Conservation (phyloP, 2,888 invertebrate species). For the Trachelus tabidus region DNA sequence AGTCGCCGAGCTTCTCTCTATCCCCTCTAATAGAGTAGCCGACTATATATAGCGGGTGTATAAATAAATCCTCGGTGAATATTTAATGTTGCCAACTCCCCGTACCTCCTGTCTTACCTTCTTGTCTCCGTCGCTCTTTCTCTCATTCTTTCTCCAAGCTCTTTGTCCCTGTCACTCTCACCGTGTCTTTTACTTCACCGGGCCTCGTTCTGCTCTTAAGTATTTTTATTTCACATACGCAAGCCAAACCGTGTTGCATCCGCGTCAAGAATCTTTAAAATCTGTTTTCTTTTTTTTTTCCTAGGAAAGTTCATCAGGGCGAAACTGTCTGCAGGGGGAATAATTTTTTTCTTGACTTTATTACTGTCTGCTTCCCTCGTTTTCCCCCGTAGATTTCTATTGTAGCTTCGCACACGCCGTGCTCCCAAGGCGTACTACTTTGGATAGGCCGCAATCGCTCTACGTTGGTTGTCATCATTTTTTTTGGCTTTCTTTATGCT, state of each 20-base stretch:
- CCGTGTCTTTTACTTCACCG: conserved; percentile 1
- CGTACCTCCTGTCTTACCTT: conserved; percentile 6
- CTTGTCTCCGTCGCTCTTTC: background rate
- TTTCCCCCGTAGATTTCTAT: background rate
- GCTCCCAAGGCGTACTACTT: background rate
- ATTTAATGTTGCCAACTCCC: conserved; percentile 54
- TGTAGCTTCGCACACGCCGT: background rate
- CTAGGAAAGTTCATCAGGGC: too few relatives aligned
- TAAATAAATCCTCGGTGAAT: conserved; percentile 53
- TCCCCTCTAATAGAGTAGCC: conserved; percentile 34
- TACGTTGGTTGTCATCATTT: background rate
- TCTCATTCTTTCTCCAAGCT: background rate
- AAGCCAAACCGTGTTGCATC: background rate
- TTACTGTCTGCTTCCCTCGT: background rate
- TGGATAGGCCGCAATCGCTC: background rate
- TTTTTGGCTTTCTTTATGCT: background rate
- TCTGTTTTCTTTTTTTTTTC: too few relatives aligned
- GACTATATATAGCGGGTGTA: conserved; percentile 48
- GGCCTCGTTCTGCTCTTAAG: conserved; percentile 5
- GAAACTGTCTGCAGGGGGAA: background rate
- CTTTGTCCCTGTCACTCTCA: background rate
- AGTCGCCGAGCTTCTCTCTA: conserved; percentile 10
- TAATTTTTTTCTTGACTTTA: background rate
- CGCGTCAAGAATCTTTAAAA: background rate
- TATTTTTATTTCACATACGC: conserved; percentile 18